phyloP scores from a whole-genome alignment of 1,140 invertebrate genomes.

The Palaemon carinicauda region DNA sequence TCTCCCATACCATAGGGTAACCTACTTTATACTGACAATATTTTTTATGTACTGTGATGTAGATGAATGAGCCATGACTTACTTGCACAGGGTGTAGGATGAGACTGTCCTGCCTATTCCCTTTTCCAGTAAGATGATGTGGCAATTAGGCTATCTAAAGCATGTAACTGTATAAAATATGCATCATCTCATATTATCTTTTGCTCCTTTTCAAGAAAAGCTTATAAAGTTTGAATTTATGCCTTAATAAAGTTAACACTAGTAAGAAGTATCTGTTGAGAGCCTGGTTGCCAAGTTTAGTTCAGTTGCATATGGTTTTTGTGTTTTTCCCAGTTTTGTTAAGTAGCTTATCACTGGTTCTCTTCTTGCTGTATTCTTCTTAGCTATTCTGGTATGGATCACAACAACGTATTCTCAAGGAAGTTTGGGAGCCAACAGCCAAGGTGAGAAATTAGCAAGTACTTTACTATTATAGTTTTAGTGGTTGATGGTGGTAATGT shows the following conservation, averaged over 20 bases:
- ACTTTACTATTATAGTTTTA: not conserved
- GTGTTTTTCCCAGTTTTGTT: constrained; percentile 36
- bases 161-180: constrained; percentile 19
- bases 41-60: not conserved
- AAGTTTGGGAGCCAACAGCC: constrained; percentile 71
- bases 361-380: constrained; percentile 39
- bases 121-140: not conserved
- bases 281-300: constrained; percentile 40
- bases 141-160: constrained; percentile 19
- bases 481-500: not conserved
- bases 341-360: constrained; percentile 51
- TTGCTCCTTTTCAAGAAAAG: too few species aligned
- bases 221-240: not conserved
- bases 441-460: constrained; percentile 65
- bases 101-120: not conserved
- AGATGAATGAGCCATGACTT: not conserved
- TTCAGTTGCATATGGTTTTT: constrained; percentile 17
- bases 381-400: constrained; percentile 78
- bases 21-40: not conserved
- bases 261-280: not conserved
- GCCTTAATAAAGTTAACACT: not conserved
- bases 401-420: constrained; percentile 77
- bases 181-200: not conserved
- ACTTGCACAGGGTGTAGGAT: not conserved
- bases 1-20: not conserved